Evolutionary conservation across 1,140 invertebrate species (phyloP), one percentile per base, ranked within the genome.

Genomic region (Neodiprion virginianus): DNA sequence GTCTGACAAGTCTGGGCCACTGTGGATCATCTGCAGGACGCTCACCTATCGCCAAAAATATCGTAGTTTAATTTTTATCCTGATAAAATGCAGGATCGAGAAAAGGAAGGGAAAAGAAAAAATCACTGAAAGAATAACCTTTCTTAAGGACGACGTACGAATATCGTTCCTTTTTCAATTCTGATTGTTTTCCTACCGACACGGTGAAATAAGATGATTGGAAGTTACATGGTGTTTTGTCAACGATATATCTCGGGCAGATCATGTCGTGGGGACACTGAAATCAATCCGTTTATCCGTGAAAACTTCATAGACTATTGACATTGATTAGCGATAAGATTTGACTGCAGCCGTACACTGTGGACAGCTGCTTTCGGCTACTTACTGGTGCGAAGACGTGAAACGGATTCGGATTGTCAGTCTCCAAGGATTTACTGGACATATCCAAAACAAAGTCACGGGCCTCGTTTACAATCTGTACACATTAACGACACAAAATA

Each of bases 81-180:
- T 49, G n/a, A 72, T 72, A 40, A 17, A 21, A 76, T 69, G 28
- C 28, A 40, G 28, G 28, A 40, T 40, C 28, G 28, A 40, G 28
- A 40, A 40, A 40, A 40, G 28, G 5, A 40, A 40, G 73, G 74
- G 67, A 23, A 74, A 21, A 73, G 49, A 1, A 21, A 76, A 47
- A 73, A 28, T 71, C 61, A 71, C 66, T 72, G 61, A 28, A 17
- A 72, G n/a, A 84, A 84, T 80, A 83, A 87, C 95, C 95, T 92
- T 95, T 96, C 83, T 92, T 94, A 21, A 97, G 84, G 67, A 97
- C 91, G 0, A 96, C 88, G 85, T 96, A 97, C 8, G 92, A 93
- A 86, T 91, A 96, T 23, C 89, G 74, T 78, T 95, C 93, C 14
- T 83, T 86, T 48, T 82, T 80, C 0, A 87, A 75, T 76, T 89